Conservation (phyloP, 1,140 invertebrate species). For the Zeugodacus cucurbitae region DNA sequence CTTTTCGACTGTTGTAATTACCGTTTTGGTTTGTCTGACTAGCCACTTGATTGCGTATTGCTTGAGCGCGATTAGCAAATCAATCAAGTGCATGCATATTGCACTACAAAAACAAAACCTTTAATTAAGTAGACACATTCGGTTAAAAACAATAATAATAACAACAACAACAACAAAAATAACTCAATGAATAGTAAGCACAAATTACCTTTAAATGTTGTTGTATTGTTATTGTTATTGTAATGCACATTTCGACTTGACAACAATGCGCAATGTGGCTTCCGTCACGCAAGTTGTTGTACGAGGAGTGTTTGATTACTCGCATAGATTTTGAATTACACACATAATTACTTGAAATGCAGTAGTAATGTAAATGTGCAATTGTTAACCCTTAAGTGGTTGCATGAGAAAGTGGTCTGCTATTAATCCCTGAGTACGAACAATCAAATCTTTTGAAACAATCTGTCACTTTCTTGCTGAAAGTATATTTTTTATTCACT, state of each 20-base stretch:
- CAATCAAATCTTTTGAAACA: no score
- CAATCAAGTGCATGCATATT: conserved; percentile 11
- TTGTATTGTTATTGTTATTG: neutral
- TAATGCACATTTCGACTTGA: neutral
- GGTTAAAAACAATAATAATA: neutral
- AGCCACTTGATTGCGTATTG: neutral
- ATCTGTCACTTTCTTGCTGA: no score
- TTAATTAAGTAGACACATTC: neutral
- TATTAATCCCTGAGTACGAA: no score
- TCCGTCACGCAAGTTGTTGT: neutral
- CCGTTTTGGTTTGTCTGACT: neutral
- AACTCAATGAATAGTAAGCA: neutral
- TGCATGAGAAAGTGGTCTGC: no score
- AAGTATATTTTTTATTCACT: neutral
- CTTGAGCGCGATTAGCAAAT: neutral
- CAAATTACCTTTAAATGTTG: neutral
- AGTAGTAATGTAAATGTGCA: no score
- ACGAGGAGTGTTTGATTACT: no score
- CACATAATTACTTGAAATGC: no score
- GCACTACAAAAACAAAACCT: neutral
- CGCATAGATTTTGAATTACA: no score
- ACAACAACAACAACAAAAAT: neutral
- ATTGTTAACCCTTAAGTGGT: no score
- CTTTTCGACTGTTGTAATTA: neutral
- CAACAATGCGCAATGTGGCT: neutral